Conservation (phyloP, 30 jellyfish, hydroid and myxozoan genomes). For the Phacellophora camtschatica region DNA sequence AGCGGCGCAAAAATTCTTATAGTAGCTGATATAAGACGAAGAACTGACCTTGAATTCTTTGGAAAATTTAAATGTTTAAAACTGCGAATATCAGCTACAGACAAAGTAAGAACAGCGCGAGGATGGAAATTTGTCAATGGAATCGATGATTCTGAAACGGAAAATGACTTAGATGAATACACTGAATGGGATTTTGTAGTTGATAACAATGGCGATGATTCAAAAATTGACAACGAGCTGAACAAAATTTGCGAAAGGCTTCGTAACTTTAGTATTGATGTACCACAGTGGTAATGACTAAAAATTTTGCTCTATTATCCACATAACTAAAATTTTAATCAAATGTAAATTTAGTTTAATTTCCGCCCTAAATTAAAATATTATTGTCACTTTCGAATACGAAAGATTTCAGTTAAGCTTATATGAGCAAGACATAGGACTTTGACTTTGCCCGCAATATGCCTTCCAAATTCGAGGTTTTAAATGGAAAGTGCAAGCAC, state of each 20-base stretch:
- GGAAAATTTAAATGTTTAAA: neutral
- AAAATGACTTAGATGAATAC: constrained; percentile 70
- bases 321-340: no score
- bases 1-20: constrained; percentile 55
- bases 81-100: constrained; percentile 38
- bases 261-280: neutral
- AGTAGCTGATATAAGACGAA: constrained; percentile 71
- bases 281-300: no score
- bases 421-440: no score
- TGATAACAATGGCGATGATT: constrained; percentile 33
- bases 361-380: no score
- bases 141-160: constrained; percentile 83
- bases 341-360: no score
- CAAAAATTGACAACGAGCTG: constrained; percentile 8
- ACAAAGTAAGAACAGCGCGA: constrained; percentile 40
- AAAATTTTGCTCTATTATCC: no score
- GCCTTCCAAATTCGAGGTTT: no score
- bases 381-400: no score
- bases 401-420: no score
- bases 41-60: constrained; percentile 67
- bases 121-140: constrained; percentile 83
- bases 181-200: constrained; percentile 69
- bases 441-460: no score
- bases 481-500: no score
- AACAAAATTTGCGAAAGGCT: constrained; percentile 11